Percentiles rank a stretch among this genome's conserved stretches.
Evolutionary conservation across 2,797 vertebrate genomes (phyloP).

Genomic region (Schizopygopsis pylzovi): DNA sequence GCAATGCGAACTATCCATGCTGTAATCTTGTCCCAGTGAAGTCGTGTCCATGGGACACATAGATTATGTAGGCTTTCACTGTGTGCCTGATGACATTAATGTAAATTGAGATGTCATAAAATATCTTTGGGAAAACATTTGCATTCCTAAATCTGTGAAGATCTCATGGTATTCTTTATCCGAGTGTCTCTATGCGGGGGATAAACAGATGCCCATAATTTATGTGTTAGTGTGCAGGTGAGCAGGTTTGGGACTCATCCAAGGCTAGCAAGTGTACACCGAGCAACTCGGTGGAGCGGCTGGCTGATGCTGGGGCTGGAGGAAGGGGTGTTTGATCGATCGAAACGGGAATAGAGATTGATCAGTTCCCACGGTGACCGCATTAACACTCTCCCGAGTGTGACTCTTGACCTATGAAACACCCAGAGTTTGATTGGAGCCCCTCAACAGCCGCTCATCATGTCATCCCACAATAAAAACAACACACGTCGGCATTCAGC

Average conservation of each 20-base stretch:
- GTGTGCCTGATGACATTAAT: slow-evolving; percentile 67
- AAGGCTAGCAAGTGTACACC: slow-evolving; percentile 27
- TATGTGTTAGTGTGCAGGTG: slow-evolving; percentile 32
- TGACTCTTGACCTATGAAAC: slow-evolving; percentile 85
- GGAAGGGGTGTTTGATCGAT: slow-evolving; percentile 81
- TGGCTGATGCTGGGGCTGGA: slow-evolving; percentile 64
- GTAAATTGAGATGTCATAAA: slow-evolving; percentile 61
- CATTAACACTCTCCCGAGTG: slow-evolving; percentile 85
- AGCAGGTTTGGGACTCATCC: slow-evolving; percentile 24
- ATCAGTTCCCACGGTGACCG: slow-evolving; percentile 86
- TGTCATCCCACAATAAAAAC: slow-evolving; percentile 54
- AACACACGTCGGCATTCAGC: slow-evolving; percentile 51
- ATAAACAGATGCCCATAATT: slow-evolving; percentile 46
- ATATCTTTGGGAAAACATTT: slow-evolving; percentile 41
- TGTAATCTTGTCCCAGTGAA: slow-evolving; percentile 25
- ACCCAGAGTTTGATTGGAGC: slow-evolving; percentile 77
- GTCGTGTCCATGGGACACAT: slow-evolving; percentile 45
- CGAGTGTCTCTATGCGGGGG: background rate
- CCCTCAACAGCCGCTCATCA: slow-evolving; percentile 58
- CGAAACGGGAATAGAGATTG: slow-evolving; percentile 85
- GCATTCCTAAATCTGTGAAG: slow-evolving; percentile 41
- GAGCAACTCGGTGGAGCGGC: slow-evolving; percentile 59
- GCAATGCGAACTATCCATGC: slow-evolving; percentile 20
- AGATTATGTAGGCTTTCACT: slow-evolving; percentile 70
- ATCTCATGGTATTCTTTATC: background rate